phyloP scores from a whole-genome alignment of 2,797 vertebrate genomes.

The Selene dorsalis region DNA sequence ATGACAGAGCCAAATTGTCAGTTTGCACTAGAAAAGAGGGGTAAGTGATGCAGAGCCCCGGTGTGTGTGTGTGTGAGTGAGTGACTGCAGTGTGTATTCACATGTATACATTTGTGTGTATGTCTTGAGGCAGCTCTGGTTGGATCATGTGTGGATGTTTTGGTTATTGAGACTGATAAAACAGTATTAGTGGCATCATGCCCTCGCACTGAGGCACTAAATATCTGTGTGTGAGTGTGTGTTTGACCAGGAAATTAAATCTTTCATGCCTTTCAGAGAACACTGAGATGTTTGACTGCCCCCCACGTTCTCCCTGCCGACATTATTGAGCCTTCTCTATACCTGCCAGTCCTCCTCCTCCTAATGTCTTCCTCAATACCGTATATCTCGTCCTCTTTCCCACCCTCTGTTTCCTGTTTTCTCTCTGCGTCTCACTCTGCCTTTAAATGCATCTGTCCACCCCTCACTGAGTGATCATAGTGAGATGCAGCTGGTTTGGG shows the following conservation, averaged over 20 bases:
- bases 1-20: slow-evolving; percentile 79
- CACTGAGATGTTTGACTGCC: slow-evolving; percentile 50
- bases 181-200: slow-evolving; percentile 47
- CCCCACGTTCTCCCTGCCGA: slow-evolving; percentile 34
- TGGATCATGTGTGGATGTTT: slow-evolving; percentile 62
- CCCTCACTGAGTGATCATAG: slow-evolving; percentile 55
- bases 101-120: slow-evolving; percentile 37
- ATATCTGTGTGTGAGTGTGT: slow-evolving; percentile 28
- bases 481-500: slow-evolving; percentile 69
- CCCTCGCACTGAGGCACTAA: slow-evolving; percentile 36
- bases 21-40: slow-evolving; percentile 70
- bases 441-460: slow-evolving; percentile 37
- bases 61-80: slow-evolving; percentile 16
- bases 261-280: slow-evolving; percentile 49
- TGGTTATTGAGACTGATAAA: slow-evolving; percentile 63
- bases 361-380: neutral
- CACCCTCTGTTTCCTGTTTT: slow-evolving; percentile 7
- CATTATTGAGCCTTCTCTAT: slow-evolving; percentile 40
- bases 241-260: slow-evolving; percentile 79
- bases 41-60: slow-evolving; percentile 57
- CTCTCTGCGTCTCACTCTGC: slow-evolving; percentile 15
- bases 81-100: slow-evolving; percentile 25
- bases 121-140: slow-evolving; percentile 28
- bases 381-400: slow-evolving; percentile 1
- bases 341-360: slow-evolving; percentile 39